Evolutionary conservation across 2,113 vertebrate genomes (phyloP).

Genomic region (Xiphorhynchus elegans): DNA sequence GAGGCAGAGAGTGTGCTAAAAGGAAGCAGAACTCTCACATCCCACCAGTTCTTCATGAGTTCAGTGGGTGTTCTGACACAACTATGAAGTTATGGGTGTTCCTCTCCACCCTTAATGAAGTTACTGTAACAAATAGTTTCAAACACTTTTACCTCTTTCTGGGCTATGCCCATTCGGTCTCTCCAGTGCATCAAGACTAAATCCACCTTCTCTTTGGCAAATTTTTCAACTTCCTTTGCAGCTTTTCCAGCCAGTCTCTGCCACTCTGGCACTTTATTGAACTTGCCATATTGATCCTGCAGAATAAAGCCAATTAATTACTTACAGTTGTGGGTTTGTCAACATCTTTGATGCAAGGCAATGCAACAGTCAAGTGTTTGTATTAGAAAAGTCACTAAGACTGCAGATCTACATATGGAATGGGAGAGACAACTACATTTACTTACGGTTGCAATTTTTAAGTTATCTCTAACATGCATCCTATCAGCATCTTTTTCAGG

Average conservation of each 20-base stretch:
- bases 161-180: constrained; percentile 97
- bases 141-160: constrained; percentile 90
- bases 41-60: neutral
- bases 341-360: neutral
- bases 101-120: neutral
- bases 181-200: constrained; percentile 97
- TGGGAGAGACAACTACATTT: neutral
- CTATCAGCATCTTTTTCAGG: constrained; percentile 95
- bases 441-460: constrained; percentile 95
- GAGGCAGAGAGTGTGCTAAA: neutral
- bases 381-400: neutral
- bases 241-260: constrained; percentile 97
- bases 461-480: constrained; percentile 96
- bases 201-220: constrained; percentile 98
- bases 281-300: constrained; percentile 93
- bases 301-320: neutral
- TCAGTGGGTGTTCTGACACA: neutral
- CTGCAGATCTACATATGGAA: neutral
- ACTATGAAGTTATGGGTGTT: neutral
- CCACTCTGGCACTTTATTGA: constrained; percentile 96
- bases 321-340: neutral
- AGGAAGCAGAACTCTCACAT: neutral
- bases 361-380: neutral
- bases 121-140: neutral
- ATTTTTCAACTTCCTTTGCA: constrained; percentile 98